Base-by-base conservation (phyloP, 2,888 invertebrate species). In the Tineola bisselliella region DNA sequence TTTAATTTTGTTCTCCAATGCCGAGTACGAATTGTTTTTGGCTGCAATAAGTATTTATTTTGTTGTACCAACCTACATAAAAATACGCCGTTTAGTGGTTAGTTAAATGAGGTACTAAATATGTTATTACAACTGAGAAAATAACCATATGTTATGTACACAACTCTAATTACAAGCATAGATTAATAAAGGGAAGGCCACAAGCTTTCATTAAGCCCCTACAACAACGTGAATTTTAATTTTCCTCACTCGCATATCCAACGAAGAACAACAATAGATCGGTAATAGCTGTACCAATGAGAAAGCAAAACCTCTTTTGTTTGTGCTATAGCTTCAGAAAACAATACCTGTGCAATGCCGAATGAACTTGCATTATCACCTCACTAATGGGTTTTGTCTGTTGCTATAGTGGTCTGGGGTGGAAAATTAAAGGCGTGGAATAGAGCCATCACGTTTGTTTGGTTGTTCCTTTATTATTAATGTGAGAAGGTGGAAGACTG, bases 341-440 rank as follows among this genome's bases (percentile, higher is more conserved):
- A 84, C 84, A 86, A 86, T 84, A 84, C 84, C 84, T 84, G 77
- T 18, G 19, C 17, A 13, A 48, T 56, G 61, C 33, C 19, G 76
- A 73, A 75, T 81, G 81, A 84, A 81, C 81, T 81, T 84, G 86
- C 86, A 84, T 83, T 82, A 86, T 84, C 84, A 81, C 81, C 72
- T 71, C 76, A 72, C 78, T 83, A 83, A 84, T 84, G 83, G 81
- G 82, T 81, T 83, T 80, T 77, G 81, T 81, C 79, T 81, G 79
- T 80, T 70, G n/a, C 33, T 33, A 12, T 54, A 54, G 54, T 54
- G 25, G 54, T 25, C 54, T 1, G 33, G 58, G 31, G 58, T 58
- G 8, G 58, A 58, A 58, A 54, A 58, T 58, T 58, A 58, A 33
- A 58, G 58, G 58, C 33, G 58, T 58, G 33, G 58, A 30, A 58